A percentile compares a stretch with the other conserved stretches of the same genome.
These are phyloP conservation scores for Halichoerus grypus DNA, from an alignment of 2,113 vertebrate species.

Conservation along the genomic window DNA sequence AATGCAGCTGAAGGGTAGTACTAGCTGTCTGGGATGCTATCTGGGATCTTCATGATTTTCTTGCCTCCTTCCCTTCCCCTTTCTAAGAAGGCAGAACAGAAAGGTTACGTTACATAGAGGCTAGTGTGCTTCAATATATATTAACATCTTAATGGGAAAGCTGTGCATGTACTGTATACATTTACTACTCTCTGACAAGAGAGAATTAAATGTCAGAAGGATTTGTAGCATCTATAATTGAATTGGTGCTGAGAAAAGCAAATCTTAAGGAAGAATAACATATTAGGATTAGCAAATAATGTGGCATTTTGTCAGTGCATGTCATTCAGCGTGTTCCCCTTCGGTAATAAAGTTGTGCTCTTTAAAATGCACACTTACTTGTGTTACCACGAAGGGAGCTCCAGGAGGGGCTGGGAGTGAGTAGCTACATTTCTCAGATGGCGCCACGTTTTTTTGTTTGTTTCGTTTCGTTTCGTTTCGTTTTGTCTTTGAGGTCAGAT, in stretches of 20 bases:
- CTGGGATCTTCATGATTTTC: neutral
- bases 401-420: conserved; percentile 45
- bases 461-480: neutral
- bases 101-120: conserved; percentile 62
- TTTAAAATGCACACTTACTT: conserved; percentile 65
- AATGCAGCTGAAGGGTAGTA: conserved; percentile 9
- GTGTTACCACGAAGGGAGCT: conserved; percentile 74
- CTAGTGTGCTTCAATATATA: conserved; percentile 86
- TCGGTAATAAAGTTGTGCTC: conserved; percentile 85
- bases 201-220: conserved; percentile 97
- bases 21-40: neutral
- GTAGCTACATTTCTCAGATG: conserved; percentile 46
- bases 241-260: conserved; percentile 95
- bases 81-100: conserved; percentile 60
- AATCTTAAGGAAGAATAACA: conserved; percentile 96
- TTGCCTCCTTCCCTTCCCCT: neutral
- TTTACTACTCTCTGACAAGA: conserved; percentile 92
- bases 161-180: conserved; percentile 91
- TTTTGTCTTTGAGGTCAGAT: conserved; percentile 77
- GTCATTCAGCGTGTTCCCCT: conserved; percentile 83
- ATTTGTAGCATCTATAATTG: conserved; percentile 97
- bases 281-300: conserved; percentile 94
- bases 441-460: neutral
- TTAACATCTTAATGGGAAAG: conserved; percentile 96
- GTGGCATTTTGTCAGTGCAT: conserved; percentile 91